Conservation (phyloP, 2,797 vertebrate genomes). For the Mustela erminea region DNA sequence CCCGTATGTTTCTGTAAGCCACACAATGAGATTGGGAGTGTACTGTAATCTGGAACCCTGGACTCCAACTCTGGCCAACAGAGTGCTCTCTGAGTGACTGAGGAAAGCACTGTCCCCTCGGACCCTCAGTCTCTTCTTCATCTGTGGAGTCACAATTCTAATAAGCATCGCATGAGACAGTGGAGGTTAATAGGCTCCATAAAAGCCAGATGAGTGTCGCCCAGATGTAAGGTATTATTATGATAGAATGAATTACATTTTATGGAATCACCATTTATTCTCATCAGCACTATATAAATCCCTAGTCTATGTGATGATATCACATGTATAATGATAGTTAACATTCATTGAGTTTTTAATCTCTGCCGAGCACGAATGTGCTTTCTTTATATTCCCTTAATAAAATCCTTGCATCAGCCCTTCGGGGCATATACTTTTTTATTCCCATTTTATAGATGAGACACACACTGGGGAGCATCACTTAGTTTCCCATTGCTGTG, state of each 20-base stretch:
- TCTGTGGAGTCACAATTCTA: background rate
- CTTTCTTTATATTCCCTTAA: slow-evolving; percentile 19
- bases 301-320: background rate
- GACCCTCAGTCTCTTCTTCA: background rate
- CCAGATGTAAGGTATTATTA: background rate
- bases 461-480: background rate
- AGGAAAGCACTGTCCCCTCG: background rate
- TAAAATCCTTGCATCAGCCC: background rate
- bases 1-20: background rate
- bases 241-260: background rate
- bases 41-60: background rate
- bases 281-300: background rate
- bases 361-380: background rate
- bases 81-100: background rate
- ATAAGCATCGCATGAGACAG: background rate
- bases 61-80: background rate
- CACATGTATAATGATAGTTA: background rate
- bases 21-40: background rate
- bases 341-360: background rate
- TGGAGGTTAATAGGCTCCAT: background rate
- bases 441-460: background rate
- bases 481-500: background rate
- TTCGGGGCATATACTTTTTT: background rate
- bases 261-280: background rate
- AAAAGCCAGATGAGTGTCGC: background rate